Base-by-base conservation (phyloP, 2,113 vertebrate genomes). In the Oncorhynchus clarkii region DNA sequence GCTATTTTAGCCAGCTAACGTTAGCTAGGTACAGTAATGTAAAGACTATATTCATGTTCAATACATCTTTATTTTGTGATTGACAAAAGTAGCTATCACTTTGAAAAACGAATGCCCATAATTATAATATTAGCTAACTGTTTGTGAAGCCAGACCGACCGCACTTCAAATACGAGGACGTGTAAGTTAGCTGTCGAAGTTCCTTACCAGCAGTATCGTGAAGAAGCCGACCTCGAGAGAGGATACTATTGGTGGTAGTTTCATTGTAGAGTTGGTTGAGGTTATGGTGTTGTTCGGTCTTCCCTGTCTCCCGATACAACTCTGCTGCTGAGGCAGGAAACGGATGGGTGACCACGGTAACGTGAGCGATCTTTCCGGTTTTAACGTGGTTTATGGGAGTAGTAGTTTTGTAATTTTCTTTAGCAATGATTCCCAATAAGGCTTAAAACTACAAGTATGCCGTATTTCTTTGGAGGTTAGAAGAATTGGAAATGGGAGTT, bases 171-270 rank as follows among this genome's bases (percentile, higher is more conserved):
- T n/a, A 22, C n/a, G 5, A 62, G n/a, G 59, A 22, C 13, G 39
- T 59, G 68, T 59, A 48, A 79, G 18, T 74, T 39, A 22, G 22
- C 5, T 34, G 27, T 45, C 26, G 3, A 3, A 5, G 4, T 9
- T 14, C 31, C 92, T 88, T 90, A 94, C 93, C 93, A 94, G 90
- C 74, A 94, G 74, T 80, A 93, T 68, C 29, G 91, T 88, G 86
- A 91, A 81, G 78, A 82, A 89, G 78, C 87, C 77, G 78, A 87
- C 82, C 31, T 91, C 86, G 59, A 91, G 82, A 85, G 73, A 89
- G 77, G 88, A 85, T 84, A 82, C 81, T 83, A 86, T 60, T 84
- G 80, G 81, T 84, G 87, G 85, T 62, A 91, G 89, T 92, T 94
- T 94, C 93, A 94, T 94, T 89, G 90, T 93, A 66, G 76, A 81